Evolutionary conservation across 1,140 invertebrate genomes (phyloP).

Genomic region (Drosophila ironensis): DNA sequence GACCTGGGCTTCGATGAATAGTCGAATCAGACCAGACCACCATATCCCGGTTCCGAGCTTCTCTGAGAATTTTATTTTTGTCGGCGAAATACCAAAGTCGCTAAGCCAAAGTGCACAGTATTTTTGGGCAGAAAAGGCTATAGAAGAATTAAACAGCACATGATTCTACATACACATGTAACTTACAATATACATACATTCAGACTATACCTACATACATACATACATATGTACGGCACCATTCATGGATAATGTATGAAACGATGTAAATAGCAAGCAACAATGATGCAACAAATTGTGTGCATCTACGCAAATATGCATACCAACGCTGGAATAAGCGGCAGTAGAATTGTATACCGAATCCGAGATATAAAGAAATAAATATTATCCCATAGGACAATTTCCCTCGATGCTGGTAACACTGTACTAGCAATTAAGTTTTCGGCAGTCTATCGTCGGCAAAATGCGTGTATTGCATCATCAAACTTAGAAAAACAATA

Average conservation of each 20-base stretch:
- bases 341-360: too few relatives aligned
- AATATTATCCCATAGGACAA: too few relatives aligned
- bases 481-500: constrained; percentile 76
- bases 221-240: too few relatives aligned
- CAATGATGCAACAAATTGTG: too few relatives aligned
- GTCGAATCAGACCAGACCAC: constrained; percentile 45
- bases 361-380: not conserved
- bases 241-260: too few relatives aligned
- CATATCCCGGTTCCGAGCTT: constrained; percentile 54
- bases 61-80: too few relatives aligned
- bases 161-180: constrained; percentile 8
- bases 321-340: too few relatives aligned
- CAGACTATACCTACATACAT: too few relatives aligned
- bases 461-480: constrained; percentile 77
- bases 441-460: constrained; percentile 27
- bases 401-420: too few relatives aligned
- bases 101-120: constrained; percentile 70
- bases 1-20: constrained; percentile 74
- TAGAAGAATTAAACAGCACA: constrained; percentile 43
- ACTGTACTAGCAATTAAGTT: constrained; percentile 3
- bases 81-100: constrained; percentile 26
- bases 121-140: constrained; percentile 28
- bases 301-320: too few relatives aligned
- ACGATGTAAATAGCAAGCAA: too few relatives aligned
- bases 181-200: too few relatives aligned